Conservation (phyloP, 2,888 invertebrate species). For the Epicampocera succincta region DNA sequence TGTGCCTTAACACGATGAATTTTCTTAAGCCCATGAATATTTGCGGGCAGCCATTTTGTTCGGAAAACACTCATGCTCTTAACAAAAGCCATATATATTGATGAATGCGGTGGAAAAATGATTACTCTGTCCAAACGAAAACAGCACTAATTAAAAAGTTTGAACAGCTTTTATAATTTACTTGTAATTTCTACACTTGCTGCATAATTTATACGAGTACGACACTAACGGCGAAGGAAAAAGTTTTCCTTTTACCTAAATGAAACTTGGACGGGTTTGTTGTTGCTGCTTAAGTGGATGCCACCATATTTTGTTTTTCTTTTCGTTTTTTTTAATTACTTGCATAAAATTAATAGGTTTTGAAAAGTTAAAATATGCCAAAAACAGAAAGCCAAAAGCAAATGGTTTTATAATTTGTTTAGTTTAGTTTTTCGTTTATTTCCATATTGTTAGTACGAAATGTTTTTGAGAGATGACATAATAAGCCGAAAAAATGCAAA, state of each 20-base stretch:
- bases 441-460: slow-evolving; percentile 20
- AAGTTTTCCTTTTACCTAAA: not conserved
- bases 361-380: slow-evolving; percentile 28
- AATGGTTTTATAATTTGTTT: slow-evolving; percentile 17
- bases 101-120: no score
- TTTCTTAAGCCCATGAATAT: no score
- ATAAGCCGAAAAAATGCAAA: slow-evolving; percentile 29
- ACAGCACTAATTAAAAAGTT: not conserved
- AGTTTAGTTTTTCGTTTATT: not conserved
- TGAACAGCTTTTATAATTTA: not conserved
- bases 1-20: no score
- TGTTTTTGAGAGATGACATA: not conserved
- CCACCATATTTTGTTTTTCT: not conserved
- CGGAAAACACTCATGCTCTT: no score
- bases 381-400: slow-evolving; percentile 21
- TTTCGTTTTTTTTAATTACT: slow-evolving; percentile 44
- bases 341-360: slow-evolving; percentile 62
- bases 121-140: not conserved
- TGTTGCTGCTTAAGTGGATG: slow-evolving; percentile 9
- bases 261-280: not conserved
- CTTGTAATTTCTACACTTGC: slow-evolving; percentile 9
- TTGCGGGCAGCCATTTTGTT: no score
- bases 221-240: no score
- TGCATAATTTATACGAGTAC: not conserved
- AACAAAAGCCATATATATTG: no score